Evolutionary conservation across 2,888 invertebrate species (phyloP), one percentile per base, ranked within the genome.

Genomic region (Calliopum simillimum): DNA sequence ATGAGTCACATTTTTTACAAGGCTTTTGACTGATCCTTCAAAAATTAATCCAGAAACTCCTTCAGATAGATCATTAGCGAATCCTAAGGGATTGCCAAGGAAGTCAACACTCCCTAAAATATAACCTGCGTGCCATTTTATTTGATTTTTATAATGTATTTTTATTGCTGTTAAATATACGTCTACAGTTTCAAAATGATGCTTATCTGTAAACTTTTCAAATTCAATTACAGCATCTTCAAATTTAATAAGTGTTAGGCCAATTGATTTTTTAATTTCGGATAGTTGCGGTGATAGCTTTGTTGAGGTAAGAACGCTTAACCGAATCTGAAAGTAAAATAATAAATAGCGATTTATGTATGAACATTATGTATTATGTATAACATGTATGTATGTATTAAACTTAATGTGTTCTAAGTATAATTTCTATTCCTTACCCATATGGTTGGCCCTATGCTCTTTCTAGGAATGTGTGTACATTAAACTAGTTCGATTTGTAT

Each of bases 81-180:
- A 93, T 14, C 99, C 99, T 59, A 98, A 86, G 3, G 99, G 99
- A 88, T 98, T 99, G 49, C 99, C 99, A 63, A 99, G 90, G 85
- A 99, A 98, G 87, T 99, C 99, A 23, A 98, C 96, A 0, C 98
- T 96, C 4, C 97, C 98, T 69, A 99, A 87, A 81, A 99, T 98
- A 77, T 94, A 94, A 5, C 95, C 95, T 6, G 98, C 97, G 87
- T 99, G 98, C 91, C 97, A 95, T 82, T 94, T 94, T 63, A 99
- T 85, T 86, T 97, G 96, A 91, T 94, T 81, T 83, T 93, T 92
- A 83, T 96, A 98, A 87, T 97, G 97, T 76, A 92, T 92, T 74
- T 94, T 88, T 79, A 97, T 91, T 64, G 94, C 93, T 74, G 94
- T 90, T 65, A 93, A 87, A 69, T 98, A 90, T 81, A 95, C 93